Percentiles rank a stretch among this genome's conserved stretches.
These are phyloP conservation scores for Ivindomyrus marchei DNA, from an alignment of 2,113 vertebrate species.

Conservation along the genomic window DNA sequence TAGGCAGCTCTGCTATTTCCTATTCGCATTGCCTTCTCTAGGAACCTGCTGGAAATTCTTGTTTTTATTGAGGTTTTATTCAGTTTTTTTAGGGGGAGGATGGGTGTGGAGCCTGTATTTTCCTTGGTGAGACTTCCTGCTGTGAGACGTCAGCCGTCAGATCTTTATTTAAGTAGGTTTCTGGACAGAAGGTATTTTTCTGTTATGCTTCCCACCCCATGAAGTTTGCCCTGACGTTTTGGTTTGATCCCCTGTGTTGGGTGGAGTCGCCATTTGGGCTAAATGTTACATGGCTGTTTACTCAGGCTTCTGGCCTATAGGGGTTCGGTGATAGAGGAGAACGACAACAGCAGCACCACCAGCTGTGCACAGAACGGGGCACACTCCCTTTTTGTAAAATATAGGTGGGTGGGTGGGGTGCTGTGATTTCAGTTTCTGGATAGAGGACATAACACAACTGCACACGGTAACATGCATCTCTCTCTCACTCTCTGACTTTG, in stretches of 20 bases:
- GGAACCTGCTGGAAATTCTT: not conserved
- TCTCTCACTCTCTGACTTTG: not conserved
- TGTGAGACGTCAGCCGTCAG: not conserved
- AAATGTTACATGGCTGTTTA: not conserved
- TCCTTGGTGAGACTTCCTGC: not conserved
- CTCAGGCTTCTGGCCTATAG: not conserved
- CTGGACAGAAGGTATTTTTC: not conserved
- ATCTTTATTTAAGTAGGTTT: constrained; percentile 6
- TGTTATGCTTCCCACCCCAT: not conserved
- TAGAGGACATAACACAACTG: not conserved
- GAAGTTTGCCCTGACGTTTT: not conserved
- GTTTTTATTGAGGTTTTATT: not conserved
- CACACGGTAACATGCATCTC: not conserved
- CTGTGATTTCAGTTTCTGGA: not conserved
- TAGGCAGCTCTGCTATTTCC: not conserved
- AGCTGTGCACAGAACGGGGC: not conserved
- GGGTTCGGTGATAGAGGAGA: not conserved
- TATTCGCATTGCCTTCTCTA: not conserved
- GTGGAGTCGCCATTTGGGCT: not conserved
- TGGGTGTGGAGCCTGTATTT: not conserved
- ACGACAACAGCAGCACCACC: not conserved
- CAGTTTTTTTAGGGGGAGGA: not conserved
- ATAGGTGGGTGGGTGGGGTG: not conserved
- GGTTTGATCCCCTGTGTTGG: not conserved
- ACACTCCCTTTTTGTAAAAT: not conserved